Evolutionary conservation across 2,113 vertebrate genomes (phyloP), one percentile per base, ranked within the genome.

Genomic region (Hydrochoerus hydrochaeris): DNA sequence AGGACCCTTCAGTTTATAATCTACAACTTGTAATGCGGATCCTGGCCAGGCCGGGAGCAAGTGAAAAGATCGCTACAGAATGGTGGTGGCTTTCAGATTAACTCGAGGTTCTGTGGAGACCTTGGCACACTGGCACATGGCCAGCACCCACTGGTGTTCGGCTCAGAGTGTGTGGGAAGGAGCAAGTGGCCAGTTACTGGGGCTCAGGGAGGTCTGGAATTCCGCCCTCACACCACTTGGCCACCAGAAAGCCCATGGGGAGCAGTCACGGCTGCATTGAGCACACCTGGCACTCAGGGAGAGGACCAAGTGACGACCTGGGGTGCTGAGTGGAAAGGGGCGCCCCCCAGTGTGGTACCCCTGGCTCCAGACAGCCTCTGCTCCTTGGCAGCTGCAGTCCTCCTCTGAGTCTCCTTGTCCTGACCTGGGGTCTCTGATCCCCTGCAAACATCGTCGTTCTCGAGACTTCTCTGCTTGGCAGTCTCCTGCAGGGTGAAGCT

Each of bases 11-110:
- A 8, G 80, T 86, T 94, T 78, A 83, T 46, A 94, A 93, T 94
- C 90, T 95, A 85, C 58, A 58, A 82, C 94, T 97, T 95, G 49
- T 65, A 52, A 32, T 95, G 88, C 94, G 94, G 91, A 91, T 96
- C 75, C 87, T 95, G 91, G 86, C 95, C 86, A 63, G 16, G 69
- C 30, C 49, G 0, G 84, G 46, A 22, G 46, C 88, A 93, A 38
- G 81, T 94, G 49, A 44, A 65, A 52, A 75, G 62, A 60, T 71
- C 58, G 52, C 88, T 0, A 0, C 69, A 71, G 73, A 54, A 62
- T 88, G 57, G 5, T 12, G 9, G 5, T 87, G 84, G 85, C 82
- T 96, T 95, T 88, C 73, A 91, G 84, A 84, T 93, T 91, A 78
- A 58, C 85, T 38, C 28, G 52, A 89, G 73, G 57, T 75, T 90